phyloP scores from a whole-genome alignment of 2,113 vertebrate species.

The Tonatia bakeri region DNA sequence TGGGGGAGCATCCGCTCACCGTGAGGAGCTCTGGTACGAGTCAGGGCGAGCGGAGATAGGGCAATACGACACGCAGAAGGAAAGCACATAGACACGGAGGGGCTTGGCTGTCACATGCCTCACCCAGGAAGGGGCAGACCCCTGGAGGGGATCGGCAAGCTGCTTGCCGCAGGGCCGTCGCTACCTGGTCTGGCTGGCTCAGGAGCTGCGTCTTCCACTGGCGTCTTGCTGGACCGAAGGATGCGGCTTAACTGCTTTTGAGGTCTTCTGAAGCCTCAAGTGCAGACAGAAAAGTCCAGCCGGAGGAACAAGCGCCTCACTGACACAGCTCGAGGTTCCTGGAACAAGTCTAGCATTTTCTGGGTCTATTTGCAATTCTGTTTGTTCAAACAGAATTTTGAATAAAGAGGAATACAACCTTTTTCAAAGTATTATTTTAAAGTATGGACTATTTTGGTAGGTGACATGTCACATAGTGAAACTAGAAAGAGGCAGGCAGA shows the following conservation, averaged over 20 bases:
- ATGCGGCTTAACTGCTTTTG: conserved; percentile 5
- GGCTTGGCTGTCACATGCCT: neutral
- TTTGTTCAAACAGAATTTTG: neutral
- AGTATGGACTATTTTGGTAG: neutral
- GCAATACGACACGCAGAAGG: neutral
- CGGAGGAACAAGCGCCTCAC: neutral
- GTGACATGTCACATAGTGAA: neutral
- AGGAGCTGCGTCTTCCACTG: conserved; percentile 2
- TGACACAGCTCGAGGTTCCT: neutral
- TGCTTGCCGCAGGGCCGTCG: neutral
- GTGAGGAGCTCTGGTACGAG: neutral
- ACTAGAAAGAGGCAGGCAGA: neutral
- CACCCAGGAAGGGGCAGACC: neutral
- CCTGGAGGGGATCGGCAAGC: neutral
- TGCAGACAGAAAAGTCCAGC: conserved; percentile 29
- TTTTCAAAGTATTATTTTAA: neutral
- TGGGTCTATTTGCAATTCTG: conserved; percentile 1
- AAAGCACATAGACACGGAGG: neutral
- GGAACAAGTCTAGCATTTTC: conserved; percentile 48
- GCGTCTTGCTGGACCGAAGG: conserved; percentile 18
- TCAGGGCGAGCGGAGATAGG: neutral
- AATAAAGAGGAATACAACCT: neutral
- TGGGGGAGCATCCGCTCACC: neutral
- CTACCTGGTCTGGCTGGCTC: conserved; percentile 61
- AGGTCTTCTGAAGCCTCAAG: conserved; percentile 55